Evolutionary conservation across 2,797 vertebrate genomes (phyloP), one percentile per base, ranked within the genome.

Genomic region (Tachyglossus aculeatus): DNA sequence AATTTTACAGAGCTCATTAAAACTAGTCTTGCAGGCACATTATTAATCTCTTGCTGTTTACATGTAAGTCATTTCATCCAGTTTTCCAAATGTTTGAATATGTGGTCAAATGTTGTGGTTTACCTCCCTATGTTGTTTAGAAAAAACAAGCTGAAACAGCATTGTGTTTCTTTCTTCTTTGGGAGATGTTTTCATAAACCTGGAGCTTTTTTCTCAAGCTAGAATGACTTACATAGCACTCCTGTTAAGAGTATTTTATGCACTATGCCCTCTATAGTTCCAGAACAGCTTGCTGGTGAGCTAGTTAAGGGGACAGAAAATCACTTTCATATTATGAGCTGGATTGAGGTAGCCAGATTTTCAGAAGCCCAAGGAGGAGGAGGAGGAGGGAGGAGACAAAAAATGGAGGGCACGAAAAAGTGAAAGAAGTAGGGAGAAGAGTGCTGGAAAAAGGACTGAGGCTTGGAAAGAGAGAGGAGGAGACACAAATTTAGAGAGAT

Each of bases 121-220:
- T 88, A 80, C 76, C 76, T 87, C 86, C 86, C 40, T 70, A 51
- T 81, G 93, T 90, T 63, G 86, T 91, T 93, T 90, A 85, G 45
- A 57, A 55, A 75, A 78, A 69, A 13, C 11, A 61, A 66, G 22
- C 22, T 34, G n/a, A 59, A 61, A 81, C 45, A 54, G 29, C 13
- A 22, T 1, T 1, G 0, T 21, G 3, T 37, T 53, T 29, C 43
- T 41, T 50, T 72, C 2, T 2, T 41, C n/a, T 24, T 25, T 24
- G 44, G 68, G 71, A 24, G 3, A 47, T 50, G 56, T 71, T 29
- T n/a, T 12, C 16, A 41, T 54, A 50, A 44, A 18, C 1, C 0
- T n/a, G 44, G 25, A 27, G 6, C 22, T 60, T 32, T 52, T 38
- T 60, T 33, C 47, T 75, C 40, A 19, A 47, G 18, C 18, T 33